Base-by-base conservation (phyloP, 2,888 invertebrate species). In the Cerceris ruficornis region DNA sequence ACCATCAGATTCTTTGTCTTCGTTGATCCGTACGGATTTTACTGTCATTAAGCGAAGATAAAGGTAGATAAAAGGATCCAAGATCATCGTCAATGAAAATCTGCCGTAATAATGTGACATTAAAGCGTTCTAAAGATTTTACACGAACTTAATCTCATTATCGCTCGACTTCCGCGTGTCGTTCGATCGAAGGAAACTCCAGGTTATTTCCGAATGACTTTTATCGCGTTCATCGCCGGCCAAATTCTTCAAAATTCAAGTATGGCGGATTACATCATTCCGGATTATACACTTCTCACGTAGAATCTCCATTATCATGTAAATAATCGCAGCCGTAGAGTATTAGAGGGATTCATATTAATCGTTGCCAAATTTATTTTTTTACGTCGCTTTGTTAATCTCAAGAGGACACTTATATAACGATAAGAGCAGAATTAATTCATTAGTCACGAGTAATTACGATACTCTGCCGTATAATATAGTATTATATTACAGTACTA, bases 301-400 rank as follows among this genome's bases (percentile, higher is more conserved):
- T 28, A 28, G 28, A 28, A 28, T 28, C 28, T 28, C 28, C 28
- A 28, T 28, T 28, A 28, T 28, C 28, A 28, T 28, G 1, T 28
- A 4, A 28, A 4, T 28, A 28, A 28, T 28, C 28, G 28, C 28
- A 28, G 2, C 4, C 28, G 46, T 11, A 1, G 2, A 46, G 5
- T 46, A 46, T 46, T 46, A 28, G 28, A 28, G 4, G 28, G 28
- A 28, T 4, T 28, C 28, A 28, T 28, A 28, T 28, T 28, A 28
- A 28, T 46, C 11, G 54, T 41, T 67, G 68, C 59, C 59, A 67
- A 68, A 72, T 54, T 11, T 46, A 49, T 42, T 6, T 39, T 72
- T 64, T 17, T 49, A 28, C 60, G 49, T 9, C 60, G 60, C 46
- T 52, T 13, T 7, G 17, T 49, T 49, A 49, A 41, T 54, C 52